Base-by-base conservation (phyloP, 2,113 vertebrate genomes). In the Plecturocebus donacophilus region DNA sequence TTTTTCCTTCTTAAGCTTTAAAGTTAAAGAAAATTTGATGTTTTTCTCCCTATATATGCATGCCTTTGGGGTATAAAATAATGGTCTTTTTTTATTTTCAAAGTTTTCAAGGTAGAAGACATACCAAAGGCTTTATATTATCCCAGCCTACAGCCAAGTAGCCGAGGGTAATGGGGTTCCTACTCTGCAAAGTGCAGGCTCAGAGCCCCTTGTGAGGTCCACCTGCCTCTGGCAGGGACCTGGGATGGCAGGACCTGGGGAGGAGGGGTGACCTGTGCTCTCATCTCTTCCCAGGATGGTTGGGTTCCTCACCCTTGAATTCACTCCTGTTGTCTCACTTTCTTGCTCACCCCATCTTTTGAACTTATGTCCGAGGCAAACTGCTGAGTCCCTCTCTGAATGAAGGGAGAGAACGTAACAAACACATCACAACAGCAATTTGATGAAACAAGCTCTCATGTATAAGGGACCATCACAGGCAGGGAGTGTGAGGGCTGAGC, bases 11-110 rank as follows among this genome's bases (percentile, higher is more conserved):
- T 35, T 68, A 68, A 87, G 66, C 86, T 87, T 52, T 30, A 38
- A 58, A 81, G 95, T 90, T 85, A 86, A 93, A 68, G 54, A 87
- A 21, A 81, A 61, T 76, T 32, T 90, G 56, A 70, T 66, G 35
- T 45, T 66, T 80, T 66, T 47, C 90, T 81, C 38, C 66, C 38
- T 92, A 85, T 71, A 71, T 5, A n/a, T n/a, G 32, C 49, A 9
- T 47, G 8, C 90, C 38, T 95, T 85, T 38, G 66, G 16, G 19
- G 56, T 52, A 30, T 87, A 68, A 82, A 76, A 90, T 54, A 73
- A 58, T 45, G 9, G 58, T 40, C 8, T 47, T 68, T 87, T 87
- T 70, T 56, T 19, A 25, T 56, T 70, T 80, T 73, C 49, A 27
- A 42, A 45, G 56, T 54, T 90, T 58, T 64, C 66, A 32, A 16